Evolutionary conservation across 2,888 invertebrate genomes (phyloP).

Genomic region (Trichogramma evanescens): DNA sequence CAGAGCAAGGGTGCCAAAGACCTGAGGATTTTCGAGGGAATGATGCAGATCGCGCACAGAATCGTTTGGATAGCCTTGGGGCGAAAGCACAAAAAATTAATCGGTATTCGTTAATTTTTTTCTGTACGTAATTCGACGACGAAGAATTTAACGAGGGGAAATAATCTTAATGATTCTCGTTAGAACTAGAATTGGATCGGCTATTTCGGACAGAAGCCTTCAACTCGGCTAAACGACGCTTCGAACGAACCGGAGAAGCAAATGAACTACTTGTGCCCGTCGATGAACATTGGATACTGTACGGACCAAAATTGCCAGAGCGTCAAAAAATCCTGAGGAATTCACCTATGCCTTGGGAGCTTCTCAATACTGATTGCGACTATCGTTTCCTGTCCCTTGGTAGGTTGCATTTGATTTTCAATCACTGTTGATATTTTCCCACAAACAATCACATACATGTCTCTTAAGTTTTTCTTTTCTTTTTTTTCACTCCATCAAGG

Average conservation of each 20-base stretch:
- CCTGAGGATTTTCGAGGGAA: constrained; percentile 55
- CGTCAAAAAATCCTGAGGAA: constrained; percentile 55
- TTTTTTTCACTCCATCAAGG: constrained; percentile 2
- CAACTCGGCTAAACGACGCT: constrained; percentile 52
- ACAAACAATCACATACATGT: not conserved
- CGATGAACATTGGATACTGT: constrained; percentile 52
- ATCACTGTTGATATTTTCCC: not conserved
- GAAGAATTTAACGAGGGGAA: not conserved
- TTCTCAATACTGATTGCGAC: constrained; percentile 55
- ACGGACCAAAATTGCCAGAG: constrained; percentile 51
- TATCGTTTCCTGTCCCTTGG: constrained; percentile 54
- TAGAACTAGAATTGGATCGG: constrained; percentile 59
- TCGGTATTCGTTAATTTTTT: constrained; percentile 47
- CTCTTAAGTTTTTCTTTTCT: not conserved
- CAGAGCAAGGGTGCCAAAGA: constrained; percentile 59
- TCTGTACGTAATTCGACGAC: not conserved
- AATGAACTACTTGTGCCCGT: constrained; percentile 42
- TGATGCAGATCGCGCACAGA: constrained; percentile 55
- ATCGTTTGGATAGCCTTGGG: constrained; percentile 61
- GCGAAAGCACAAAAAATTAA: constrained; percentile 54
- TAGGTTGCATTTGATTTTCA: constrained; percentile 16
- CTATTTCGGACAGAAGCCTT: constrained; percentile 57
- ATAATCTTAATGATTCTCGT: constrained; percentile 7
- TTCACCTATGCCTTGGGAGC: constrained; percentile 56
- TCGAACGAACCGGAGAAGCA: constrained; percentile 28